These are phyloP conservation scores for Malurus splendens DNA, from an alignment of 2,797 vertebrate genomes.

Conservation along the genomic window DNA sequence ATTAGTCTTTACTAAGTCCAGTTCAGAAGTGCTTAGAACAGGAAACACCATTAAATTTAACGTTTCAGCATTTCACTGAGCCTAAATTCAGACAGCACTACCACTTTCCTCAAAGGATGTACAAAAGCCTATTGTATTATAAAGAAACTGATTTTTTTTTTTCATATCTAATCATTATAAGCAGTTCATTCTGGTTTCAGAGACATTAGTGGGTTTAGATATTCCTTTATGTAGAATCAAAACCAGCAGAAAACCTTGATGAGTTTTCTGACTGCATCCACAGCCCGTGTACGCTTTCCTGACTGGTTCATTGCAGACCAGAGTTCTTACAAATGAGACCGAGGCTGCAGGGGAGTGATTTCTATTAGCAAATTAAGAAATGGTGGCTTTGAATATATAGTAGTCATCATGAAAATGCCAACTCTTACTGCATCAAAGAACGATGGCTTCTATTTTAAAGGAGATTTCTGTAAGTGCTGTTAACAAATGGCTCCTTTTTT, in stretches of 20 bases:
- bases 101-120: background rate
- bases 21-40: conserved; percentile 19
- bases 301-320: background rate
- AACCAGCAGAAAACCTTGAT: background rate
- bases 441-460: background rate
- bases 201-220: background rate
- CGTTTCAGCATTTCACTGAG: background rate
- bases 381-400: background rate
- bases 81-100: background rate
- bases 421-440: background rate
- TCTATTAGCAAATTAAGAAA: conserved; percentile 33
- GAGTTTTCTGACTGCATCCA: background rate
- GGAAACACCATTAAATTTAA: conserved; percentile 1
- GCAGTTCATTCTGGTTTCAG: background rate
- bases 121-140: background rate
- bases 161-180: background rate
- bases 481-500: background rate
- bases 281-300: accelerated
- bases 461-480: background rate
- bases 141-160: background rate
- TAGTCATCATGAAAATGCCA: background rate
- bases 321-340: background rate
- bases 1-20: conserved; percentile 18
- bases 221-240: background rate
- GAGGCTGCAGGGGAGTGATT: background rate